A percentile compares a stretch with the other conserved stretches of the same genome.
phyloP scores from a whole-genome alignment of 1,140 invertebrate species.

The Temnothorax longispinosus region DNA sequence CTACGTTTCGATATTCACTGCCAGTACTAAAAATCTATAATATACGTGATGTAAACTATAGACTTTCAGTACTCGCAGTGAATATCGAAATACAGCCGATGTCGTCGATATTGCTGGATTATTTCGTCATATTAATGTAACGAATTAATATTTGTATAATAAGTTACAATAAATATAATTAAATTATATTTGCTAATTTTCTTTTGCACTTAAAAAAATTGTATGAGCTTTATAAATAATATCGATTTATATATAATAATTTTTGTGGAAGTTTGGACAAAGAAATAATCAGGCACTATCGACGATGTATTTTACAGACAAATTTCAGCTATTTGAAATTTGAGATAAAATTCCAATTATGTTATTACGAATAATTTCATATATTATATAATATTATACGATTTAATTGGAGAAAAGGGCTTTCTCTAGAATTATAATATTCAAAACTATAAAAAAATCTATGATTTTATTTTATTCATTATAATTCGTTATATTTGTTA shows the following conservation, averaged over 20 bases:
- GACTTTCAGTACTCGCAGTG: too few species aligned
- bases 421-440: background rate
- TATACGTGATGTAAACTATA: too few species aligned
- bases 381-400: background rate
- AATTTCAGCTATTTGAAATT: conserved; percentile 5
- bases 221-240: background rate
- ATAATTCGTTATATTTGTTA: background rate
- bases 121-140: background rate
- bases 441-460: background rate
- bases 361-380: background rate
- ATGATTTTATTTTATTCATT: background rate
- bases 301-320: background rate
- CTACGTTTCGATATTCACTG: too few species aligned
- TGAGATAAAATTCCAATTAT: background rate
- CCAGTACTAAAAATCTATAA: too few species aligned
- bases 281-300: conserved; percentile 22
- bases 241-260: conserved; percentile 2
- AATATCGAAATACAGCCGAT: too few species aligned
- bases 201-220: background rate
- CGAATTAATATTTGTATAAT: background rate
- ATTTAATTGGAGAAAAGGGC: background rate
- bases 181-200: background rate
- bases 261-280: background rate
- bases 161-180: background rate
- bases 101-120: conserved; percentile 12